A percentile compares a stretch with the other conserved stretches of the same genome.
Evolutionary conservation across 1,140 invertebrate species (phyloP).

Genomic region (Micrasema minimum): DNA sequence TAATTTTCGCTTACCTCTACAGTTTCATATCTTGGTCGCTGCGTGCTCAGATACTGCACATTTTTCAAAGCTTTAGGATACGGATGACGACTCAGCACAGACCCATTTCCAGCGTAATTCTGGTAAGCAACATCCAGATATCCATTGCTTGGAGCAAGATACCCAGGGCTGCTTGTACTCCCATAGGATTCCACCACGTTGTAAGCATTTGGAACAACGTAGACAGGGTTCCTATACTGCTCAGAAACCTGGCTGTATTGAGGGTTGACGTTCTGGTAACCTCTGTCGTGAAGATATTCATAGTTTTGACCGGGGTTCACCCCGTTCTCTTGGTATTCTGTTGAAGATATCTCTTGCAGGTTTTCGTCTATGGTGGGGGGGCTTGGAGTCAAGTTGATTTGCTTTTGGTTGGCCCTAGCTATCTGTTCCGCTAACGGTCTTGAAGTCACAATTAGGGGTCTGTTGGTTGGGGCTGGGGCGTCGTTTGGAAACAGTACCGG

Average conservation of each 20-base stretch:
- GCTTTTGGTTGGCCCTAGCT: conserved; percentile 57
- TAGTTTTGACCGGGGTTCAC: not conserved
- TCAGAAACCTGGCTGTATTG: conserved; percentile 1
- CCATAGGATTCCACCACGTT: conserved; percentile 13
- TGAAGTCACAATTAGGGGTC: conserved; percentile 61
- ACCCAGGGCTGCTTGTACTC: conserved; percentile 1
- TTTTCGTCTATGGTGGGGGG: conserved; percentile 39
- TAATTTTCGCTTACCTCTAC: conserved; percentile 56
- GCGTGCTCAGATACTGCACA: conserved; percentile 42
- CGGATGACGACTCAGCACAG: conserved; percentile 41
- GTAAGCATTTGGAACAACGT: not conserved
- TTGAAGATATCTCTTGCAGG: conserved; percentile 5
- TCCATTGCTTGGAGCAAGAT: not conserved
- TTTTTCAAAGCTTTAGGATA: conserved; percentile 54
- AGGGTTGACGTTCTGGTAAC: not conserved
- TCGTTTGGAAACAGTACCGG: conserved; percentile 63
- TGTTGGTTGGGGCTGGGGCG: conserved; percentile 55
- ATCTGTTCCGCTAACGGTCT: conserved; percentile 59
- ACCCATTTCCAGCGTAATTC: not conserved
- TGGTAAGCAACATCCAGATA: not conserved
- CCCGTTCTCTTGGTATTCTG: conserved; percentile 11
- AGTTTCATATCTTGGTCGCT: conserved; percentile 54
- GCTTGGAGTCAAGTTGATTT: conserved; percentile 48
- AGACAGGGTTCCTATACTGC: not conserved
- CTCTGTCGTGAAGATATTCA: not conserved